A percentile compares a stretch with the other conserved stretches of the same genome.
These are phyloP conservation scores for Microtus montanus DNA, from an alignment of 2,113 vertebrate species.

Conservation along the genomic window DNA sequence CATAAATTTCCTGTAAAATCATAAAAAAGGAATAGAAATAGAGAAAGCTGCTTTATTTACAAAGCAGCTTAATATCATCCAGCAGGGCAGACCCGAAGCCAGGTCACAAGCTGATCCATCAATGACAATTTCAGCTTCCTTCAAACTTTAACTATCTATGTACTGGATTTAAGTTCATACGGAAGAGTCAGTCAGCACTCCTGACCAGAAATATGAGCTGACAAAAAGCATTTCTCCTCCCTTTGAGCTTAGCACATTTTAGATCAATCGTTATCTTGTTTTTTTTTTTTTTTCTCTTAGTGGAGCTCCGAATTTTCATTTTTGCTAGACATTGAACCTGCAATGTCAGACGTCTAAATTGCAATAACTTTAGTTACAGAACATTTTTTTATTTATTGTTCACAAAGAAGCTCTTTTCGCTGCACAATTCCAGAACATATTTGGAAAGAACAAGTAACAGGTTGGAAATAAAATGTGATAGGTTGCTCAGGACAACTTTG, in stretches of 20 bases:
- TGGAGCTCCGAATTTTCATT: neutral
- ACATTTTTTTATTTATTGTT: neutral
- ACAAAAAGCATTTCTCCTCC: neutral
- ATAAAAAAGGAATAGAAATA: neutral
- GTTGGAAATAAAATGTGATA: neutral
- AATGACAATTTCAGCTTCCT: constrained; percentile 8
- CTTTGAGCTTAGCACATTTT: neutral
- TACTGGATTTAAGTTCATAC: neutral
- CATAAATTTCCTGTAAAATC: constrained; percentile 43
- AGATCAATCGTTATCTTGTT: neutral
- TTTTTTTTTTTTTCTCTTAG: neutral
- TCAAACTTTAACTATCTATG: constrained; percentile 44
- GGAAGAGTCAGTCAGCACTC: neutral
- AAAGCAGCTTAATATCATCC: neutral
- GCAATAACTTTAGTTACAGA: neutral
- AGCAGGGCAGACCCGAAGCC: neutral
- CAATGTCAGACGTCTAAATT: neutral
- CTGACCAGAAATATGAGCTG: neutral
- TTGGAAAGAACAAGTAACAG: neutral
- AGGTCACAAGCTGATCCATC: neutral
- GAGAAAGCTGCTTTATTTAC: neutral
- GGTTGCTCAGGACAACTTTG: neutral
- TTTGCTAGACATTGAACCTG: neutral
- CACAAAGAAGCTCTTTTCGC: neutral
- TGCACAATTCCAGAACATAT: neutral